A percentile compares a stretch with the other conserved stretches of the same genome.
phyloP scores from a whole-genome alignment of 2,888 invertebrate species.

The Atethmia centrago region DNA sequence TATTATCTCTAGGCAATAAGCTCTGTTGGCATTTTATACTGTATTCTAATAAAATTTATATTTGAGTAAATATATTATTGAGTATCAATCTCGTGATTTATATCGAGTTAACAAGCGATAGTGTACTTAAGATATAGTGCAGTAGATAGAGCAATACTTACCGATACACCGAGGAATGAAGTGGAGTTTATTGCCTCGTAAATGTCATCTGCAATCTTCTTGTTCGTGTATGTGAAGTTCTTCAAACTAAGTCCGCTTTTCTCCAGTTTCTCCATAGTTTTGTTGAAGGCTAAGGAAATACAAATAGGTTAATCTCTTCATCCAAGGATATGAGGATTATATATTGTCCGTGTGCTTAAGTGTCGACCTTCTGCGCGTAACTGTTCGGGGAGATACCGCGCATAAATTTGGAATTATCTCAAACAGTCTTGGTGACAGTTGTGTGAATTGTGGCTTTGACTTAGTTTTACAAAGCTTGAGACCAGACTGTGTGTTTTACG shows the following conservation, averaged over 20 bases:
- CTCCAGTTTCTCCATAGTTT: conserved; percentile 97
- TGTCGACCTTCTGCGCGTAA: conserved; percentile 41
- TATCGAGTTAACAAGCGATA: conserved; percentile 36
- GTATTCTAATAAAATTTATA: conserved; percentile 20
- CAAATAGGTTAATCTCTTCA: conserved; percentile 43
- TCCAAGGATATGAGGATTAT: conserved; percentile 37
- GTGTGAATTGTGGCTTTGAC: conserved; percentile 50
- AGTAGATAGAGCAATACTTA: conserved; percentile 88
- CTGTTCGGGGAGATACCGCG: conserved; percentile 27
- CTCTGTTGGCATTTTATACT: conserved; percentile 3
- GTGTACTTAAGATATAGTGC: conserved; percentile 40
- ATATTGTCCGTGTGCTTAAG: conserved; percentile 26
- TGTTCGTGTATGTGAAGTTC: conserved; percentile 98
- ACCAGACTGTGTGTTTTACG: conserved; percentile 14
- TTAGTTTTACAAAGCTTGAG: conserved; percentile 38
- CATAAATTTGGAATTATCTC: conserved; percentile 55
- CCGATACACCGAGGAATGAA: conserved; percentile 99
- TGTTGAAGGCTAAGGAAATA: conserved; percentile 95
- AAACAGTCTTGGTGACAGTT: conserved; percentile 51
- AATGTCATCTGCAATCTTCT: conserved; percentile 98
- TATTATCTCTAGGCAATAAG: background rate
- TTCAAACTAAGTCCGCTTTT: conserved; percentile 96
- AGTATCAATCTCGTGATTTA: conserved; percentile 34
- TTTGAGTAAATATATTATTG: conserved; percentile 12
- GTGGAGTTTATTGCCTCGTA: conserved; percentile 99